Conservation (phyloP, 2,797 vertebrate species). For the Buphagus erythrorhynchus region DNA sequence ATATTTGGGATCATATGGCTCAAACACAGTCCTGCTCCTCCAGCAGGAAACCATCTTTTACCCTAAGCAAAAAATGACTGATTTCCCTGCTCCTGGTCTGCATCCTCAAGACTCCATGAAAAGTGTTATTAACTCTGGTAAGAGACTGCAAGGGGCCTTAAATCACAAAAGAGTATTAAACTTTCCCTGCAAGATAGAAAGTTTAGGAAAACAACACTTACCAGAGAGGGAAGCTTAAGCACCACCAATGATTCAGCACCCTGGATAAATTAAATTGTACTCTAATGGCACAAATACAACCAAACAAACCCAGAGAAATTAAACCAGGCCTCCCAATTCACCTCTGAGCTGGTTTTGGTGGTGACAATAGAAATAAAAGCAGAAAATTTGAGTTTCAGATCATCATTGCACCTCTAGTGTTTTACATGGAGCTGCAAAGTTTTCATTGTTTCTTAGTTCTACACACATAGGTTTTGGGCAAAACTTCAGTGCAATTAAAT, state of each 20-base stretch:
- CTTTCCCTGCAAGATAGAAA: background rate
- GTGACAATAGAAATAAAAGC: background rate
- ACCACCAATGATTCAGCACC: background rate
- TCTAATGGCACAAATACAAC: background rate
- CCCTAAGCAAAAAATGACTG: background rate
- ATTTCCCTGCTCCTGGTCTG: background rate
- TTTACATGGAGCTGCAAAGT: background rate
- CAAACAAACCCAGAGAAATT: background rate
- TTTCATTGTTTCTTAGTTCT: background rate
- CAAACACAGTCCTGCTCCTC: constrained; percentile 9
- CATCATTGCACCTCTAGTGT: background rate
- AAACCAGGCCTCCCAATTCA: background rate
- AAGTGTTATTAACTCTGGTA: background rate
- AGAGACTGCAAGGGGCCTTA: background rate
- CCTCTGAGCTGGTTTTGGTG: background rate
- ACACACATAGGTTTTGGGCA: too few species aligned
- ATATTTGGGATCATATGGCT: constrained; percentile 42
- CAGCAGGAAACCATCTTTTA: constrained; percentile 60
- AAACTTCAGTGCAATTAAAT: background rate
- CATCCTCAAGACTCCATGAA: background rate
- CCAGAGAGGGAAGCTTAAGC: background rate
- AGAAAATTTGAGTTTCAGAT: background rate
- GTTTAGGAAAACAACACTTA: background rate
- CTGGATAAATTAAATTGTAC: background rate
- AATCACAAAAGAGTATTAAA: background rate